Evolutionary conservation across 2,113 vertebrate genomes (phyloP).

Genomic region (Ascaphus truei): DNA sequence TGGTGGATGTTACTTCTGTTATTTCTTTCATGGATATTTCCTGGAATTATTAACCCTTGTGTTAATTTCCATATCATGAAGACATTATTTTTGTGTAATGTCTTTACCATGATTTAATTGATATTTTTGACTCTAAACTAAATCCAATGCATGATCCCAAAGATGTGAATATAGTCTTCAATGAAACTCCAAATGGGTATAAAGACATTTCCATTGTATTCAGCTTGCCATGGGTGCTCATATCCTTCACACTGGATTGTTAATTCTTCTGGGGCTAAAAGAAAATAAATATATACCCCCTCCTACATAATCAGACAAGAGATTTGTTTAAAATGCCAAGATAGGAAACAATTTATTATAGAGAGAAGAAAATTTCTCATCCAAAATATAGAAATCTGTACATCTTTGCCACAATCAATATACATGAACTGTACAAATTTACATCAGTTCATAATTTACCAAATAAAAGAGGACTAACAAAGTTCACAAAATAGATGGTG

Average conservation of each 20-base stretch:
- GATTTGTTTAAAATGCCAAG: constrained; percentile 81
- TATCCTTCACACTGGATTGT: constrained; percentile 34
- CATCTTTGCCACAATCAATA: constrained; percentile 99
- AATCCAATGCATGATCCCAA: constrained; percentile 32
- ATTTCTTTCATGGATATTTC: constrained; percentile 57
- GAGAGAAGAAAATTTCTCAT: constrained; percentile 97
- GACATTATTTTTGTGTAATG: too few species aligned
- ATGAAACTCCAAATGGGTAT: constrained; percentile 41
- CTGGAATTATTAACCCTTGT: constrained; percentile 51
- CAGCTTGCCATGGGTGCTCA: constrained; percentile 45
- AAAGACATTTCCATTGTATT: constrained; percentile 44
- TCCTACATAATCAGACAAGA: constrained; percentile 73
- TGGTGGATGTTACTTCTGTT: constrained; percentile 56
- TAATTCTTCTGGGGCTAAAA: constrained; percentile 42
- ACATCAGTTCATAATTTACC: constrained; percentile 99
- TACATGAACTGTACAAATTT: constrained; percentile 99
- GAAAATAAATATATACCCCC: constrained; percentile 50
- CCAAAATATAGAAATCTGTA: constrained; percentile 99
- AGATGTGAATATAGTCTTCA: constrained; percentile 42
- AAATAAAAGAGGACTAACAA: constrained; percentile 94
- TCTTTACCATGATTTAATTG: too few species aligned
- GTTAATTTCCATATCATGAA: constrained; percentile 52
- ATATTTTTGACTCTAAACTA: constrained; percentile 41
- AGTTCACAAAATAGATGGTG: constrained; percentile 94
- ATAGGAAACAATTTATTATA: constrained; percentile 98